Percentiles rank a stretch among this genome's conserved stretches.
Conservation (phyloP, 2,797 vertebrate species). For the Onychomys torridus region DNA sequence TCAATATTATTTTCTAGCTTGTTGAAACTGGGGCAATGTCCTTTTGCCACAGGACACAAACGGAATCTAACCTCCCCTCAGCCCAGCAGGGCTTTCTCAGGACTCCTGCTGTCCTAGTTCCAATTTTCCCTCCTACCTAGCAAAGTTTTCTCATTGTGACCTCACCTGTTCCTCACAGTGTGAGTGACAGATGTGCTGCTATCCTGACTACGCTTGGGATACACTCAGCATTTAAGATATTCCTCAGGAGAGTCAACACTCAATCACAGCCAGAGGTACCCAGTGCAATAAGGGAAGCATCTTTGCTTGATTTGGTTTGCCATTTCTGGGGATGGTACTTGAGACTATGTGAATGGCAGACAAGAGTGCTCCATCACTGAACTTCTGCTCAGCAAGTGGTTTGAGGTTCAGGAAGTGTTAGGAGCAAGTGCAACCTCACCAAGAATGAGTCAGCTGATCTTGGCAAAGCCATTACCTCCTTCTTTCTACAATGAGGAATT, state of each 20-base stretch:
- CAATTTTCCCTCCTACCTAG: no score
- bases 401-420: not conserved
- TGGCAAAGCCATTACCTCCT: not conserved
- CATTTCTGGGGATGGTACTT: not conserved
- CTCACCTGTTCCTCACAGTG: not conserved
- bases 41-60: not conserved
- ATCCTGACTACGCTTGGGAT: not conserved
- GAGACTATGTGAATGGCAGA: not conserved
- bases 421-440: not conserved
- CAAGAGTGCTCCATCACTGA: not conserved
- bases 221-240: not conserved
- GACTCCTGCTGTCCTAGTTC: not conserved
- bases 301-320: not conserved
- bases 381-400: not conserved
- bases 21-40: not conserved
- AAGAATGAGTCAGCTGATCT: not conserved
- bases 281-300: not conserved
- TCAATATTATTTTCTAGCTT: not conserved
- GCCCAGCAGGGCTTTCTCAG: not conserved
- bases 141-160: not conserved
- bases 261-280: not conserved
- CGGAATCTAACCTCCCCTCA: not conserved
- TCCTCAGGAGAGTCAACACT: not conserved
- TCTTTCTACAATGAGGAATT: not conserved
- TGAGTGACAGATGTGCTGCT: not conserved